A percentile compares a stretch with the other conserved stretches of the same genome.
Conservation (phyloP, 2,797 vertebrate species). For the Acipenser ruthenus region DNA sequence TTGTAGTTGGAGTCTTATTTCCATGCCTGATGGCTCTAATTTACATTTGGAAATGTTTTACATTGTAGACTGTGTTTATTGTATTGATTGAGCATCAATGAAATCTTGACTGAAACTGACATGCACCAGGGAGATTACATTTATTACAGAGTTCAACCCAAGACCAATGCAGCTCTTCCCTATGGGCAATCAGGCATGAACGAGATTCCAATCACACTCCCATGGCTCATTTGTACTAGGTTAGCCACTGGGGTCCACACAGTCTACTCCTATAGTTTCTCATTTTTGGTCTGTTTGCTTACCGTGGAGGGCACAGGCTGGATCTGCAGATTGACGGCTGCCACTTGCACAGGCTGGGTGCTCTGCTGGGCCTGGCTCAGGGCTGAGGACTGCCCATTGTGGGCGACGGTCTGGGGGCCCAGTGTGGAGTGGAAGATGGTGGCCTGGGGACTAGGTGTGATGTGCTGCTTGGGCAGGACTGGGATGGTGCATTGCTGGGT, state of each 20-base stretch:
- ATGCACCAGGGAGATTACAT: too few species aligned
- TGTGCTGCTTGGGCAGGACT: conserved; percentile 38
- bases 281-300: conserved; percentile 27
- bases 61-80: too few species aligned
- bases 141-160: too few species aligned
- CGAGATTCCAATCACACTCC: too few species aligned
- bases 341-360: conserved; percentile 77
- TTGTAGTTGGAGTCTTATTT: too few species aligned
- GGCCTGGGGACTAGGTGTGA: conserved; percentile 51
- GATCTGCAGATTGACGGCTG: conserved; percentile 87
- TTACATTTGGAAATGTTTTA: too few species aligned
- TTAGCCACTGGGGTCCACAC: background rate
- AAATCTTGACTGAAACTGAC: too few species aligned
- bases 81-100: too few species aligned
- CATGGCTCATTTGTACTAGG: background rate
- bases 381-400: conserved; percentile 55
- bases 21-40: too few species aligned
- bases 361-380: conserved; percentile 64
- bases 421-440: conserved; percentile 73
- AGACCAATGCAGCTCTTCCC: too few species aligned
- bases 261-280: too few species aligned
- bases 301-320: conserved; percentile 64
- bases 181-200: too few species aligned
- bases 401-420: conserved; percentile 41
- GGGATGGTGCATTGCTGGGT: conserved; percentile 52